Conservation (phyloP, 2,113 vertebrate species). For the Columbina picui region DNA sequence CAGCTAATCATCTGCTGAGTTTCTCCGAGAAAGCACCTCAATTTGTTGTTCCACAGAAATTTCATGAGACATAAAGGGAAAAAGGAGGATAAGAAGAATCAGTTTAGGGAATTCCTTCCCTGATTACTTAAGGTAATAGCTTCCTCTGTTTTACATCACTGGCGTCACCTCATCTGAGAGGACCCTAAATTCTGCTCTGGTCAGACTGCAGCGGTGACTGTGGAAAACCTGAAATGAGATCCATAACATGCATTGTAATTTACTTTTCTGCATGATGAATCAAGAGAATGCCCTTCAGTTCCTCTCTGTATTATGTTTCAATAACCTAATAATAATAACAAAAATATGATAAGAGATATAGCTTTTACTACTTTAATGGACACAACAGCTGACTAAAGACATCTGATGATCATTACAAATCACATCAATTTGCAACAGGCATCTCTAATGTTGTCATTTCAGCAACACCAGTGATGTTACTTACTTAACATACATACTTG, state of each 20-base stretch:
- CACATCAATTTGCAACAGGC: background rate
- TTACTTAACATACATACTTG: background rate
- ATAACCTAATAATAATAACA: background rate
- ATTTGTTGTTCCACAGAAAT: background rate
- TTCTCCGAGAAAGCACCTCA: background rate
- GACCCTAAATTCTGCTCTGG: background rate
- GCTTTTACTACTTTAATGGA: background rate
- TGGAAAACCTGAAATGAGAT: background rate
- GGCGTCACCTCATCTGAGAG: accelerated
- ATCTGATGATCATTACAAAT: background rate
- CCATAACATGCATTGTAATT: background rate
- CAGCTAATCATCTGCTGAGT: background rate
- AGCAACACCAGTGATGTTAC: background rate
- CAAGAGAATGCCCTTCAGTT: background rate
- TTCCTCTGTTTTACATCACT: background rate
- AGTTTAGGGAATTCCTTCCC: background rate
- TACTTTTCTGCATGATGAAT: background rate
- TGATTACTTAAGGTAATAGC: background rate
- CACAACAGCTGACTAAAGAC: background rate
- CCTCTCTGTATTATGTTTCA: background rate
- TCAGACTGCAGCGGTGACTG: background rate
- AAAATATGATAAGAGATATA: background rate
- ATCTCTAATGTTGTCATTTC: background rate
- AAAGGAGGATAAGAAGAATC: background rate
- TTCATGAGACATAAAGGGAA: background rate